phyloP scores from a whole-genome alignment of 1,140 invertebrate genomes.

The Monochamus saltuarius region DNA sequence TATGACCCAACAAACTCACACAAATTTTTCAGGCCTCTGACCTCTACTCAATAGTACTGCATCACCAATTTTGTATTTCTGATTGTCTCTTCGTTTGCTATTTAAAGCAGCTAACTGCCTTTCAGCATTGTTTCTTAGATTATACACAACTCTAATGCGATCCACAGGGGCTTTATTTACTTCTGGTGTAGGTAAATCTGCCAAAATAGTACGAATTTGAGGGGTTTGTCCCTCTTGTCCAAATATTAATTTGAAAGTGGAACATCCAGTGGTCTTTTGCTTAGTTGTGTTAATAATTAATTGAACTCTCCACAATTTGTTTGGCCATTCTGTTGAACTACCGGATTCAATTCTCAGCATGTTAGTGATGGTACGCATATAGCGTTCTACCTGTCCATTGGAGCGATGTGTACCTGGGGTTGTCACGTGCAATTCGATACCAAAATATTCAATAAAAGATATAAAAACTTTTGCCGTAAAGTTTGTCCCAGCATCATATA shows the following conservation, averaged over 20 bases:
- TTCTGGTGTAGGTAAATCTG: neutral
- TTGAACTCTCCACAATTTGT: too few relatives aligned
- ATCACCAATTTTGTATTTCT: constrained; percentile 3
- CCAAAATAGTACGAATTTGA: neutral
- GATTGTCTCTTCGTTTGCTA: constrained; percentile 13
- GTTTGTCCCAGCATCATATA: too few relatives aligned
- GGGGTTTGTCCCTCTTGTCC: neutral
- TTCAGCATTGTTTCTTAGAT: neutral
- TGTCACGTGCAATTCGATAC: too few relatives aligned
- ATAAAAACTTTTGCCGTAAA: constrained; percentile 11
- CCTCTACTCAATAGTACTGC: constrained; percentile 3
- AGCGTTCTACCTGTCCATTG: too few relatives aligned
- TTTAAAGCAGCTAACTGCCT: constrained; percentile 2
- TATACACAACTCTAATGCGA: neutral
- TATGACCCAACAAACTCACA: constrained; percentile 4
- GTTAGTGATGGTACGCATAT: too few relatives aligned
- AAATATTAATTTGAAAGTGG: constrained; percentile 8
- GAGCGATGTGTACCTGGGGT: too few relatives aligned
- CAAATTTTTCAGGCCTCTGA: neutral
- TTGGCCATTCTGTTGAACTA: too few relatives aligned
- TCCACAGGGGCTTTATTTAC: neutral
- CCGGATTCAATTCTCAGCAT: too few relatives aligned
- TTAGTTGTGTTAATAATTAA: too few relatives aligned
- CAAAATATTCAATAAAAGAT: too few relatives aligned
- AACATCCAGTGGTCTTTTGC: neutral